Base-by-base conservation (phyloP, 2,888 invertebrate genomes). In the Pollenia labialis region DNA sequence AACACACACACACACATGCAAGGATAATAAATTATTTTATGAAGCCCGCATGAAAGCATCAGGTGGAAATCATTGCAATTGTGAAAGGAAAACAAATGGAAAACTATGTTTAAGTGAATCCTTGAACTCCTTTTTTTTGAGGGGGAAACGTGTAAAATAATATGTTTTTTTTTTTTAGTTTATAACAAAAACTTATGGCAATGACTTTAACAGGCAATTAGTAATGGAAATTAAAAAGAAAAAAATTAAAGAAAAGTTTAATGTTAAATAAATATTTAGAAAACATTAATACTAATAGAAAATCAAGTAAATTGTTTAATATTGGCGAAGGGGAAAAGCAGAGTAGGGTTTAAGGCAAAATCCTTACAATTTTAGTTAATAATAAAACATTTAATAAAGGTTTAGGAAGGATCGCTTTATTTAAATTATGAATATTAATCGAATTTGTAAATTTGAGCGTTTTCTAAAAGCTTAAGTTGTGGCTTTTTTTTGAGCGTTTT, bases 41-140 rank as follows among this genome's bases (percentile, higher is more conserved):
- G 50, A 75, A 74, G 68, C 85, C 81, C 77, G 84, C 85, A 87
- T 79, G 80, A 88, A 85, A 85, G 88, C 88, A 88, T 88, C 87
- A 87, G 88, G 88, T 88, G 85, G 83, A 85, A 87, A 76, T 81
- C 66, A 54, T 76, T 81, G 72, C 46, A 71, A 62, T 80, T 52
- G 62, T 71, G 8, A 60, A 69, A 69, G 12, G 18, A 23, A 50
- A 60, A 40, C 42, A 60, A 42, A 72, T 52, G n/a, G n/a, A 69
- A 71, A 64, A 68, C 56, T 42, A 54, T 66, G 32, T 18, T 10
- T 8, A 50, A 46, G n/a, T 54, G 76, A 76, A 76, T 85, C 66
- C 56, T 69, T 18, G 68, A 60, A 9, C 18, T 60, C 4, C 40
- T 50, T 7, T 10, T 52, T 42, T 12, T 16, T n/a, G n/a, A n/a